phyloP scores from a whole-genome alignment of 2,888 invertebrate species.

The Oxycera nigricornis region DNA sequence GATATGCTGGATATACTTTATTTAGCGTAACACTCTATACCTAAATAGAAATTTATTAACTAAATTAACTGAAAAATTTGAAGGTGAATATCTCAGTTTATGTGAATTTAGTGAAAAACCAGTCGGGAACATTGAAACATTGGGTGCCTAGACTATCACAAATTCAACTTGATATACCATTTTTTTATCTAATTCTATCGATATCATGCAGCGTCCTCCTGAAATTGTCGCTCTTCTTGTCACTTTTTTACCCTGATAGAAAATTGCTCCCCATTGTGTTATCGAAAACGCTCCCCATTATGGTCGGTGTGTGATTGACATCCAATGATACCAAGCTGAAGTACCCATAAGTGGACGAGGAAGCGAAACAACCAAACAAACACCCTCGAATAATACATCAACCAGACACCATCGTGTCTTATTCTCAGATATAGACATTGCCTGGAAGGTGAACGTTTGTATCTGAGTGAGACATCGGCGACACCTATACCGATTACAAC shows the following conservation, averaged over 20 bases:
- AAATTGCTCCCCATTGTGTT: conserved; percentile 43
- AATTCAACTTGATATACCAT: too few relatives aligned
- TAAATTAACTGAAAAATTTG: too few relatives aligned
- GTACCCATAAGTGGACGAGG: conserved; percentile 16
- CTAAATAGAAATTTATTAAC: too few relatives aligned
- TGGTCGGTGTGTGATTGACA: conserved; percentile 41
- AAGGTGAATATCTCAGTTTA: too few relatives aligned
- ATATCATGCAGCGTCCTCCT: not conserved
- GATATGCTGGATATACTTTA: too few relatives aligned
- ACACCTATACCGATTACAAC: conserved; percentile 19
- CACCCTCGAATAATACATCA: conserved; percentile 17
- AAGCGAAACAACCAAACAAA: not conserved
- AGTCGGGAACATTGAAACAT: too few relatives aligned
- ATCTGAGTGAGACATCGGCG: conserved; percentile 21
- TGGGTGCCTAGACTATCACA: too few relatives aligned
- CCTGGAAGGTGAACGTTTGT: conserved; percentile 7
- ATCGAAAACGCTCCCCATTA: conserved; percentile 36
- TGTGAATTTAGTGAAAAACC: too few relatives aligned
- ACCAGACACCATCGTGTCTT: not conserved
- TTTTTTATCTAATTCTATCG: conserved; percentile 25
- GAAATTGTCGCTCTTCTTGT: conserved; percentile 11
- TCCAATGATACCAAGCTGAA: conserved; percentile 32
- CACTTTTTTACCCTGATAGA: conserved; percentile 13
- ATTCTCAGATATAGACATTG: not conserved
- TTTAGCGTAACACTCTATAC: too few relatives aligned